These are phyloP conservation scores for Drosophila rhopaloa DNA, from an alignment of 1,140 invertebrate species.

Conservation along the genomic window DNA sequence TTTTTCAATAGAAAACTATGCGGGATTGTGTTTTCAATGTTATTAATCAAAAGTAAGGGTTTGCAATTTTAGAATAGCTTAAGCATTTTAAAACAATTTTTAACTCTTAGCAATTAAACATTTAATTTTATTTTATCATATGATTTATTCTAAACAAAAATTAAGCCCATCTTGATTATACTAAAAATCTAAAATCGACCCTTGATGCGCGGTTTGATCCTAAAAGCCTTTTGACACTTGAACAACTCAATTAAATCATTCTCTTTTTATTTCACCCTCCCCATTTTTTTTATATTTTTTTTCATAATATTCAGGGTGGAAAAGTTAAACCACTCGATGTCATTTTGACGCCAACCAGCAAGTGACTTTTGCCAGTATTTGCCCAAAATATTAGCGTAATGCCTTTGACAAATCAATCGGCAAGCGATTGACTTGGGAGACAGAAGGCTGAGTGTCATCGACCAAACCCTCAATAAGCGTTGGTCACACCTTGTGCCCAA, in stretches of 20 bases:
- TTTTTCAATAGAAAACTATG: no score
- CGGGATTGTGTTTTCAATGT: no score
- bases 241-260: constrained; percentile 27
- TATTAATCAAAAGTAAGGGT: no score
- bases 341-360: constrained; percentile 61
- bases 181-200: no score
- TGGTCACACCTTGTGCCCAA: constrained; percentile 49
- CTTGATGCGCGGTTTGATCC: background rate
- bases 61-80: no score
- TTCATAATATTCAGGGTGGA: constrained; percentile 48
- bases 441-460: constrained; percentile 61
- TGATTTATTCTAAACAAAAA: no score
- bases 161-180: no score
- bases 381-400: constrained; percentile 69
- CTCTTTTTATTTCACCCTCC: background rate
- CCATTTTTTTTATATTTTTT: constrained; percentile 11
- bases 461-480: constrained; percentile 30
- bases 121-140: no score
- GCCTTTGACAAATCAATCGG: constrained; percentile 77
- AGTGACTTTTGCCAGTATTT: constrained; percentile 60
- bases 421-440: constrained; percentile 33
- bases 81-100: no score
- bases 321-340: constrained; percentile 61
- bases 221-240: constrained; percentile 16
- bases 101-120: no score